phyloP scores from a whole-genome alignment of 2,797 vertebrate genomes.

The Silurus aristotelis region DNA sequence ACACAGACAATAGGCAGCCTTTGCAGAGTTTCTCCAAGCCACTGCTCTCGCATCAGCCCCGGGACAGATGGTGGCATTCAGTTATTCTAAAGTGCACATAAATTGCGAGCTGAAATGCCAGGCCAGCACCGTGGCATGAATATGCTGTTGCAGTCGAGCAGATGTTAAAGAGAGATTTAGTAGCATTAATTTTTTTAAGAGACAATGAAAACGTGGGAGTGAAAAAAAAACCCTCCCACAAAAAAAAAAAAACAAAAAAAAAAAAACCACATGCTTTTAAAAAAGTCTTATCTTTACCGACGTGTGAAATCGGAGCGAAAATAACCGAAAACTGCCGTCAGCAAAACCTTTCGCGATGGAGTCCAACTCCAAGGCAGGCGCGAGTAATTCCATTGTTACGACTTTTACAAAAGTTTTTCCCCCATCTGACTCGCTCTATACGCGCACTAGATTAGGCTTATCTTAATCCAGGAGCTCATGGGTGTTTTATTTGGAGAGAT shows the following conservation, averaged over 20 bases:
- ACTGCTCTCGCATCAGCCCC: conserved; percentile 12
- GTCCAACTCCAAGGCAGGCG: conserved; percentile 36
- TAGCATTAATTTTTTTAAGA: conserved; percentile 27
- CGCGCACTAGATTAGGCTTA: conserved; percentile 47
- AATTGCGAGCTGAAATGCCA: conserved; percentile 40
- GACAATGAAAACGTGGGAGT: conserved; percentile 23
- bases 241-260: too few species aligned
- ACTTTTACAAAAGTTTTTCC: conserved; percentile 37
- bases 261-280: background rate
- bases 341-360: conserved; percentile 25
- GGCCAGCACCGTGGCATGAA: conserved; percentile 13
- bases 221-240: background rate
- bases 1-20: conserved; percentile 31
- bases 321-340: conserved; percentile 13
- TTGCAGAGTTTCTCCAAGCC: conserved; percentile 8
- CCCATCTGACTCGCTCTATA: conserved; percentile 36
- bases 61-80: conserved; percentile 52
- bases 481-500: conserved; percentile 44
- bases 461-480: conserved; percentile 52
- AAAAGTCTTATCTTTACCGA: conserved; percentile 38
- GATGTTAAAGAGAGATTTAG: conserved; percentile 27
- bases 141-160: conserved; percentile 20
- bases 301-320: conserved; percentile 30
- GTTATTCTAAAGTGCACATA: conserved; percentile 36
- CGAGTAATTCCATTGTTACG: conserved; percentile 48